Base-by-base conservation (phyloP, 2,113 vertebrate genomes). In the Telmatochromis sp. region DNA sequence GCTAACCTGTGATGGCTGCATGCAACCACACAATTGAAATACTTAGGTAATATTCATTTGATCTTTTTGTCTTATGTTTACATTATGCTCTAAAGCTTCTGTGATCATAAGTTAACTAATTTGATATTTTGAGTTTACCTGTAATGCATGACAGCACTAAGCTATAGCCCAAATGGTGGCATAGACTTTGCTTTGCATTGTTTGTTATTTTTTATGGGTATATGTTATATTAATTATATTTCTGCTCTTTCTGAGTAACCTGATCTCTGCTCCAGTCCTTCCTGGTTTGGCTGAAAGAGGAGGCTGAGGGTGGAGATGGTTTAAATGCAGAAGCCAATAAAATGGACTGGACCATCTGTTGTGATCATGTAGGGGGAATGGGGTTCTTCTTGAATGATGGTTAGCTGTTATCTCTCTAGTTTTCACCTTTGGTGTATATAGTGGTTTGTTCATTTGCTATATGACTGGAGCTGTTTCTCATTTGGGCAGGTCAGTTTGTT, bases 181-280 rank as follows among this genome's bases (percentile, higher is more conserved):
- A 53, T 21, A 53, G 19, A 53, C 51, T 53, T 4, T 53, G 5
- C 3, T 53, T 53, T 53, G 19, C 19, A 21, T 21, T 53, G 51
- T 53, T 53, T 53, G 51, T 53, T 21, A 21, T 49, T 19, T 49
- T 49, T 1, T 49, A 49, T 49, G 0, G 47, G 17, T 3, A 49
- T 49, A 49, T 19, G 47, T 19, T 49, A 19, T 49, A n/a, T 10
- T 51, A 2, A n/a, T 51, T 51, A n/a, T 51, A 3, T 51, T 51
- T 51, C 17, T 9, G 17, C 3, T 51, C 17, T 51, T 51, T 9
- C 49, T 51, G 49, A n/a, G 9, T 51, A 3, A 51, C 49, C 49
- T 51, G 49, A 3, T 0, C 5, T 51, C 5, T 0, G 19, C 49
- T 51, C 49, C 9, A 53, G 1, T n/a, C 19, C 19, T n/a, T 10